Base-by-base conservation (phyloP, 1,140 invertebrate genomes). In the Mamestra configurata region DNA sequence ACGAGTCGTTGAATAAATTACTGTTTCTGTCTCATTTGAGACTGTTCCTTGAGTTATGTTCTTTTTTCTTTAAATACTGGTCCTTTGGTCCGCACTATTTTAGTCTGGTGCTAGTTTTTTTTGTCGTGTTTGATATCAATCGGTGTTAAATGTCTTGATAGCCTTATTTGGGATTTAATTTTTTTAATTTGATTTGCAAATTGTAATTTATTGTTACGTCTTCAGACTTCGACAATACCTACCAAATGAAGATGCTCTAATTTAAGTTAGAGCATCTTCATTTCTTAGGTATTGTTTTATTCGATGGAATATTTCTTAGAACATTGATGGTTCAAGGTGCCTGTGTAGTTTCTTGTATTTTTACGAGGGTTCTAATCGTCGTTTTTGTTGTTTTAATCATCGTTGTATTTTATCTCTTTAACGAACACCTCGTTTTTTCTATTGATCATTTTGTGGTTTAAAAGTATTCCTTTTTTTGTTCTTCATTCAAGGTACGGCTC, bases 1-100 rank as follows among this genome's bases (percentile, higher is more conserved):
- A 35, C 59, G 61, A 13, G 20, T 70, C 57, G 46, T 73, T 64
- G 78, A 66, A 79, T 79, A 79, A 72, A 79, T 79, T 79, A 79
- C 6, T 35, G 5, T 66, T 31, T 64, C 40, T 70, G 40, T n/a
- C 40, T 24, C 35, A 37, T 66, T 20, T 40, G 61, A 40, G 35
- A 22, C 18, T 22, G 18, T 22, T 66, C 0, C 18, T 40, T 37
- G 35, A 66, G 35, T 40, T 66, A 40, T 64, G 8, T 40, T 66
- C 18, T 40, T 66, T 64, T 37, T 37, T 20, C 5, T 37, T 35
- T 64, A 20, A 64, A 64, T 40, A 66, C 31, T 40, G 35, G 61
- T 64, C 61, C 18, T 66, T 66, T 66, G 35, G 18, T 40, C 11
- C 18, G 18, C 2, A 22, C 35, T 66, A 40, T 66, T 66, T 66